phyloP scores from a whole-genome alignment of 2,888 invertebrate genomes.

The Phasia obesa region DNA sequence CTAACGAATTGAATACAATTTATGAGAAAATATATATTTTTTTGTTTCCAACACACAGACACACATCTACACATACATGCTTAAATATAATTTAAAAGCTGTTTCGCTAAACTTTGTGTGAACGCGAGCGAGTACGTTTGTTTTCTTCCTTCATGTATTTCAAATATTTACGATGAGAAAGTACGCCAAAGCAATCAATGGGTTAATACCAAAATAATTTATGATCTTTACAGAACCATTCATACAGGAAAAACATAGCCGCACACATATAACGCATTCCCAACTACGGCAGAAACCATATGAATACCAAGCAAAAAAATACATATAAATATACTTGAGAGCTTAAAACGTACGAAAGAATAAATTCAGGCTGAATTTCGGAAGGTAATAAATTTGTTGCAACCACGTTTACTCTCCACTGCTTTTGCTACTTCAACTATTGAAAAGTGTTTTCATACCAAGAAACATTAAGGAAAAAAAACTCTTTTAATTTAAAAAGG shows the following conservation, averaged over 20 bases:
- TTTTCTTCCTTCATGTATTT: slow-evolving; percentile 6
- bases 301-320: slow-evolving; percentile 17
- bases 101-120: slow-evolving; percentile 6
- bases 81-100: neutral
- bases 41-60: neutral
- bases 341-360: neutral
- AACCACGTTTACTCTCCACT: slow-evolving; percentile 38
- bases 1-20: slow-evolving; percentile 42
- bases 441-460: slow-evolving; percentile 18
- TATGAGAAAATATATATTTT: slow-evolving; percentile 30
- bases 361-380: slow-evolving; percentile 45
- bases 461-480: slow-evolving; percentile 40
- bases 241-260: neutral
- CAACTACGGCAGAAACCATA: neutral
- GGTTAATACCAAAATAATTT: slow-evolving; percentile 71
- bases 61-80: neutral
- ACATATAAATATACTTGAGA: slow-evolving; percentile 6
- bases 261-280: neutral
- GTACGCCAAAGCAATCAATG: slow-evolving; percentile 70
- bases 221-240: slow-evolving; percentile 63
- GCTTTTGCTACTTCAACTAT: slow-evolving; percentile 27
- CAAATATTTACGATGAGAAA: slow-evolving; percentile 56
- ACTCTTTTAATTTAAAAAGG: slow-evolving; percentile 56
- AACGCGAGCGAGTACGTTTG: neutral
- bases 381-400: slow-evolving; percentile 63